Evolutionary conservation across 2,888 invertebrate genomes (phyloP).

Genomic region (Lissocephala sabroskyi): DNA sequence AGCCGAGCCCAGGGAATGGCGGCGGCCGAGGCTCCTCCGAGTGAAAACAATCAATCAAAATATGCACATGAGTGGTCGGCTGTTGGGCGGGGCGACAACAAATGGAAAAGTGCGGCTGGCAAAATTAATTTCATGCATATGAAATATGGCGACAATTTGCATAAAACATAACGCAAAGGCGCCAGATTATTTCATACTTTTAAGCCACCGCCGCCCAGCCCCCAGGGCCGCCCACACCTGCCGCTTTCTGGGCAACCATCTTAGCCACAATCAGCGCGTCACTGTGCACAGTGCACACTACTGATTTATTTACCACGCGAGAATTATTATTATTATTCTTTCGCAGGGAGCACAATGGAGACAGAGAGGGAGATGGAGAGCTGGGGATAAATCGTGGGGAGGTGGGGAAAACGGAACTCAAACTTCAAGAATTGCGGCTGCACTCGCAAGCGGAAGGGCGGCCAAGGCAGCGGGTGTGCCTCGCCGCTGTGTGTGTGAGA

Average conservation of each 20-base stretch:
- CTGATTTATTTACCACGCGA: slow-evolving; percentile 47
- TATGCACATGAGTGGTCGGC: slow-evolving; percentile 16
- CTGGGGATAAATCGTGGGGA: neutral
- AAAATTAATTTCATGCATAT: slow-evolving; percentile 59
- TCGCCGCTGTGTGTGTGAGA: slow-evolving; percentile 10
- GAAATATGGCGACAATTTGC: slow-evolving; percentile 47
- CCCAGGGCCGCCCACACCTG: neutral
- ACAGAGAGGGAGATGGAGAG: neutral
- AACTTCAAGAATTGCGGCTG: slow-evolving; percentile 8
- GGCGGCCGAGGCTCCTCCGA: slow-evolving; percentile 48
- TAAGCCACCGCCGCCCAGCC: neutral
- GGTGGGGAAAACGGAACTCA: neutral
- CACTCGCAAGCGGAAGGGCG: neutral
- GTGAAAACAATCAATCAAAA: slow-evolving; percentile 61
- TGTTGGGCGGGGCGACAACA: slow-evolving; percentile 10
- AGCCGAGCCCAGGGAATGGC: slow-evolving; percentile 4
- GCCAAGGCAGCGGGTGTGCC: neutral
- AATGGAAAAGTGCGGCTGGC: slow-evolving; percentile 14
- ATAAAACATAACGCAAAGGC: slow-evolving; percentile 24
- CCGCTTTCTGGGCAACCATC: neutral
- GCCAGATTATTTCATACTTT: slow-evolving; percentile 27
- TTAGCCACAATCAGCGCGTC: slow-evolving; percentile 6
- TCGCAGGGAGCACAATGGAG: neutral
- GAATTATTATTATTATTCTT: slow-evolving; percentile 18
- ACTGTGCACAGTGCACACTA: slow-evolving; percentile 16